phyloP scores from a whole-genome alignment of 2,113 vertebrate genomes.

The Lampris megalopsis region DNA sequence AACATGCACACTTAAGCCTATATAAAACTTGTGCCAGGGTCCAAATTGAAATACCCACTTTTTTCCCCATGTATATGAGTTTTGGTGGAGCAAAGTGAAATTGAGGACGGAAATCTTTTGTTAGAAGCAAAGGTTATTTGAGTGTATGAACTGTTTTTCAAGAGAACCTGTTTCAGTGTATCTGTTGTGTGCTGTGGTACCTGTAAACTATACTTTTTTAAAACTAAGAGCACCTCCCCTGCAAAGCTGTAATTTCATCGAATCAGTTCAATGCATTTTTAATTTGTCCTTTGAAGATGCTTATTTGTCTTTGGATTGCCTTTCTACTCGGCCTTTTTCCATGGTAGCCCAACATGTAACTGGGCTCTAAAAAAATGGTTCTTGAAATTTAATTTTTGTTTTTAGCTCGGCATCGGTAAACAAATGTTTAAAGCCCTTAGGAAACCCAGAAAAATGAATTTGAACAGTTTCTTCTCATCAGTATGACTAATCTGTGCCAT shows the following conservation, averaged over 20 bases:
- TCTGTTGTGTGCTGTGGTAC: slow-evolving; percentile 39
- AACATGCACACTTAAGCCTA: slow-evolving; percentile 37
- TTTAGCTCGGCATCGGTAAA: background rate
- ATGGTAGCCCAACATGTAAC: background rate
- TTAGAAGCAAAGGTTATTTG: slow-evolving; percentile 23
- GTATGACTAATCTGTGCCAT: background rate
- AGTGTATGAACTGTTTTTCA: slow-evolving; percentile 37
- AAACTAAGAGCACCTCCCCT: slow-evolving; percentile 43
- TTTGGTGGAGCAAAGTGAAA: slow-evolving; percentile 24
- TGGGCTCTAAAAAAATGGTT: slow-evolving; percentile 3
- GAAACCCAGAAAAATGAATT: background rate
- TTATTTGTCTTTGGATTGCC: slow-evolving; percentile 14
- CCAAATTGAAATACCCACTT: slow-evolving; percentile 56
- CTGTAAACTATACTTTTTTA: slow-evolving; percentile 23
- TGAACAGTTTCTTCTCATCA: slow-evolving; percentile 12
- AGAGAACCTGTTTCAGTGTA: slow-evolving; percentile 23
- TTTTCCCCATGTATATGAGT: slow-evolving; percentile 27
- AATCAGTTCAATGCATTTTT: slow-evolving; percentile 30
- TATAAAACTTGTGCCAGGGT: slow-evolving; percentile 70
- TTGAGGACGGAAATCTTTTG: background rate
- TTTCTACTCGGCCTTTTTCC: background rate
- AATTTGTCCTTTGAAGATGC: slow-evolving; percentile 24
- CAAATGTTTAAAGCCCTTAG: background rate
- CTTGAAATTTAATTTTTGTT: background rate
- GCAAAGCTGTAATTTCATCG: slow-evolving; percentile 21